phyloP scores from a whole-genome alignment of 2,888 invertebrate genomes.

The Parnassius smintheus region DNA sequence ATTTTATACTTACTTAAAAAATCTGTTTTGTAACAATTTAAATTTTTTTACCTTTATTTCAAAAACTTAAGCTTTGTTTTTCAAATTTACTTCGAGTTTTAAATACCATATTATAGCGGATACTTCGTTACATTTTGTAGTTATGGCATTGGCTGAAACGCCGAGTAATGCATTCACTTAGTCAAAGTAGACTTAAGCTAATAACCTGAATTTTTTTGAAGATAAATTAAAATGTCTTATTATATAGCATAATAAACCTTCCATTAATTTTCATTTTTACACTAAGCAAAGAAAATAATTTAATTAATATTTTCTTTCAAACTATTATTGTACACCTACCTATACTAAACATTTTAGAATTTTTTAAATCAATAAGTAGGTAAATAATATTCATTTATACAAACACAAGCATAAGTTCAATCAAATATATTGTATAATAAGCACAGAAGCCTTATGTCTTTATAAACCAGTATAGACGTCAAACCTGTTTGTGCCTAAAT shows the following conservation, averaged over 20 bases:
- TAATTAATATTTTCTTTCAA: too few relatives aligned
- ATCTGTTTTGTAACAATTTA: too few relatives aligned
- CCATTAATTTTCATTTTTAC: not conserved
- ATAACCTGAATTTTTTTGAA: constrained; percentile 52
- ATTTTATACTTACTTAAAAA: too few relatives aligned
- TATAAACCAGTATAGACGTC: not conserved
- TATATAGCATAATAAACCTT: constrained; percentile 11
- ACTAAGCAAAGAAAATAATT: constrained; percentile 1
- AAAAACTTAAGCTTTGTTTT: too few relatives aligned
- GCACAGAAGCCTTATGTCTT: not conserved
- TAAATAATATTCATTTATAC: too few relatives aligned
- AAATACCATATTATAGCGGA: too few relatives aligned
- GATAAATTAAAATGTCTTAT: constrained; percentile 62
- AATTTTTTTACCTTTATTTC: too few relatives aligned
- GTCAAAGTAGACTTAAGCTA: constrained; percentile 47
- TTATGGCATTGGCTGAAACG: constrained; percentile 41
- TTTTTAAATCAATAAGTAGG: not conserved
- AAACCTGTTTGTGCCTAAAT: constrained; percentile 4
- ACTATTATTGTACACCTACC: too few relatives aligned
- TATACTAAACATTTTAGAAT: constrained; percentile 31
- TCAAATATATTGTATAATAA: not conserved
- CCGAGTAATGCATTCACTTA: constrained; percentile 50
- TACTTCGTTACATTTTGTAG: too few relatives aligned
- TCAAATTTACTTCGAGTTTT: too few relatives aligned
- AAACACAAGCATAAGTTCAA: too few relatives aligned